Evolutionary conservation across 2,888 invertebrate species (phyloP).

Genomic region (Epirrhoe alternata): DNA sequence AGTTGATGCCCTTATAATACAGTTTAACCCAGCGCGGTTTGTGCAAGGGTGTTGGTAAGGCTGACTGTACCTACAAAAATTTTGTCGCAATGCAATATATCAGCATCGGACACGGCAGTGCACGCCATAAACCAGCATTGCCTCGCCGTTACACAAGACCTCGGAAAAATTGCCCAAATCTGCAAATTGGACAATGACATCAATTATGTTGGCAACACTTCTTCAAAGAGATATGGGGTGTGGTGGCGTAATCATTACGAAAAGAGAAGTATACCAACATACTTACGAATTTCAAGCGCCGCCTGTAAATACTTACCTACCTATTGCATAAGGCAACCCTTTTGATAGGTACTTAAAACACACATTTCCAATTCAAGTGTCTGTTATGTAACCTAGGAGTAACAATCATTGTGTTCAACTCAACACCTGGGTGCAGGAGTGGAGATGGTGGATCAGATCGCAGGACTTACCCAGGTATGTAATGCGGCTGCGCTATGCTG

Average conservation of each 20-base stretch:
- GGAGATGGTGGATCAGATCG: no score
- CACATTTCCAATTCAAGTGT: no score
- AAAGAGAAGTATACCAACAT: not conserved
- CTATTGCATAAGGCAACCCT: no score
- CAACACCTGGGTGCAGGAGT: no score
- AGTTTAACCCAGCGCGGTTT: no score
- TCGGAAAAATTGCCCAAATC: constrained; percentile 40
- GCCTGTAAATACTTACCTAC: no score
- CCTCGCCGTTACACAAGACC: constrained; percentile 46
- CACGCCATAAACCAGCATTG: constrained; percentile 47
- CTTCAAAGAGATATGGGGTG: constrained; percentile 30
- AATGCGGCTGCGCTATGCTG: constrained; percentile 89
- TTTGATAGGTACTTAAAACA: no score
- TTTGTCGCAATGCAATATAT: constrained; percentile 41
- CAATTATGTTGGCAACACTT: constrained; percentile 43
- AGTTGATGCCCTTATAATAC: no score
- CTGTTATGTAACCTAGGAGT: no score
- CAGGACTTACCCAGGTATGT: constrained; percentile 88
- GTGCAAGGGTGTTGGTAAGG: not conserved
- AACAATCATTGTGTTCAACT: no score
- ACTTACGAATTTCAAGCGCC: not conserved
- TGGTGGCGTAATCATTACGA: constrained; percentile 15
- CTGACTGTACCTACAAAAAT: not conserved
- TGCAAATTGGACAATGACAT: constrained; percentile 40
- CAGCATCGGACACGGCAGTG: constrained; percentile 47